Conservation (phyloP, 92 coral and sea anemone genomes). For the Diadumene lineata region DNA sequence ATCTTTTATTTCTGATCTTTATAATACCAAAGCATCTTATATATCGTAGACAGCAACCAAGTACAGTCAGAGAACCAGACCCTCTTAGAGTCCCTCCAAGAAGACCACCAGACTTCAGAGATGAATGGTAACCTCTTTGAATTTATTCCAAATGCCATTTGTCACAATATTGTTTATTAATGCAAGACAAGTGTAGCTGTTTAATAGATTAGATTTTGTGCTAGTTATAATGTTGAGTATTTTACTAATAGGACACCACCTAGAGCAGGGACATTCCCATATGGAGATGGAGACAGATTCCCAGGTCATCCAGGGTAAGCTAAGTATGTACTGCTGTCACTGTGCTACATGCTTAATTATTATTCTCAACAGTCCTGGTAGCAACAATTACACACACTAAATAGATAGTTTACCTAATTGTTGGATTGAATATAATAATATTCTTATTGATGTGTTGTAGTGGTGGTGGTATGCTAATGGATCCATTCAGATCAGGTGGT, state of each 20-base stretch:
- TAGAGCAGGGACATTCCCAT: conserved; percentile 68
- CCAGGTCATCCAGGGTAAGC: conserved; percentile 98
- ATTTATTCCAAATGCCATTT: too few relatives aligned
- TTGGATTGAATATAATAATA: too few relatives aligned
- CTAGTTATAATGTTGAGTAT: background rate
- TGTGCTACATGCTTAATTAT: background rate
- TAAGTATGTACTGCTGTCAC: too few relatives aligned
- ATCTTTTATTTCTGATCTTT: too few relatives aligned
- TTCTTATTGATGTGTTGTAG: conserved; percentile 26
- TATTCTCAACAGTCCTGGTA: too few relatives aligned
- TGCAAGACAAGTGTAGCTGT: too few relatives aligned
- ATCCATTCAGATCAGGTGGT: conserved; percentile 91
- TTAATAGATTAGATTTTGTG: conserved; percentile 56
- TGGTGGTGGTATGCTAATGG: conserved; percentile 96
- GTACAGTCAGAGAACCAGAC: conserved; percentile 60
- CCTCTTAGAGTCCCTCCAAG: conserved; percentile 85
- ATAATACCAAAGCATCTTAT: too few relatives aligned
- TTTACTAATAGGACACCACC: conserved; percentile 75
- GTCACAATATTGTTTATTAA: too few relatives aligned
- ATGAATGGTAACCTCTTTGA: conserved; percentile 58
- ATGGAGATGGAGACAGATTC: conserved; percentile 89
- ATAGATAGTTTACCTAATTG: too few relatives aligned
- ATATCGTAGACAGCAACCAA: conserved; percentile 53
- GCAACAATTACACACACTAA: too few relatives aligned
- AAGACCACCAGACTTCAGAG: conserved; percentile 78